Evolutionary conservation across 2,888 invertebrate species (phyloP), one percentile per base, ranked within the genome.

Genomic region (Acronicta leporina): DNA sequence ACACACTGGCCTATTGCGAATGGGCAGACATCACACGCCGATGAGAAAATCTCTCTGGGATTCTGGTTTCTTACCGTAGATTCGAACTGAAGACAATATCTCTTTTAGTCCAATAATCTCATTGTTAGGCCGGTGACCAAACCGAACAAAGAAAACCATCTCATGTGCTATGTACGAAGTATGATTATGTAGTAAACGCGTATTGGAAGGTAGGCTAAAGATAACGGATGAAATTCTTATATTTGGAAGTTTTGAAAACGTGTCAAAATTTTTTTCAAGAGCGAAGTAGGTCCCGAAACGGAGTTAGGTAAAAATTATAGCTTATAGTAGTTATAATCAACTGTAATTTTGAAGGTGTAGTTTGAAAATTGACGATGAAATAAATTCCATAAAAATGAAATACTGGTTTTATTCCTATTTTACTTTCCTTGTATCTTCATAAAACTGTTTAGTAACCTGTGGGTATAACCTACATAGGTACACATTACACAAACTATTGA

Each of bases 281-380:
- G 79, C 80, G 78, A 82, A 76, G 78, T 92, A 90, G 89, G 83
- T 88, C 87, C 82, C 82, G 85, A 82, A 88, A 85, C 86, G 88
- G 85, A 84, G 81, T 88, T 92, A 92, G 91, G 84, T 92, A 89
- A 92, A 91, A 88, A 76, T 77, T 91, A 92, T 92, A 94, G 94
- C 93, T 92, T 94, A 91, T 83, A 81, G 90, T 94, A 94, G 92
- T 92, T 92, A 91, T 93, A 93, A 92, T 92, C 92, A 91, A 92
- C 87, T 90, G 91, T 92, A 92, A 92, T 94, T 91, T 92, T 90
- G 91, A 92, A 92, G 89, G 91, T 93, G 94, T 94, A 94, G 94
- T 94, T 94, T 94, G 92, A 93, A 92, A 44, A 90, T 92, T 91
- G 87, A 93, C 86, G 87, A 92, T 83, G 86, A 92, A 92, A 94